These are phyloP conservation scores for Phyllotreta cruciferae DNA, from an alignment of 2,888 invertebrate genomes.

Conservation along the genomic window DNA sequence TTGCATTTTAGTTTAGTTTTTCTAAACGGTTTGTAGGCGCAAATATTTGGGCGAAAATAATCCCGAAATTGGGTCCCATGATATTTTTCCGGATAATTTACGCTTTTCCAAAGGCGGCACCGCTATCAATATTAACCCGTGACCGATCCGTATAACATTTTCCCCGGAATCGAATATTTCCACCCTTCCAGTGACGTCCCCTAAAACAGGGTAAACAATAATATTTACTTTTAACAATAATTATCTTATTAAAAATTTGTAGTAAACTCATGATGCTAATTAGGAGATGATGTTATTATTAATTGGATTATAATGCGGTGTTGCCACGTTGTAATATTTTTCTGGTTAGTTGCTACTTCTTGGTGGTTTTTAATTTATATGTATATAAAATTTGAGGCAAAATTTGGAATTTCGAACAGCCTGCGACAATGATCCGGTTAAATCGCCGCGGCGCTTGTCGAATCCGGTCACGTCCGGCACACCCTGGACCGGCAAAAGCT, in stretches of 20 bases:
- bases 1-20: too few relatives aligned
- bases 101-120: slow-evolving; percentile 9
- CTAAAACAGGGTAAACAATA: background rate
- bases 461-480: slow-evolving; percentile 58
- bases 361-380: too few relatives aligned
- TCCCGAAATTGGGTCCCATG: background rate
- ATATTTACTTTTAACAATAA: too few relatives aligned
- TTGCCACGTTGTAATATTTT: too few relatives aligned
- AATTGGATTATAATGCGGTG: too few relatives aligned
- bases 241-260: too few relatives aligned
- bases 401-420: background rate
- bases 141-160: slow-evolving; percentile 6
- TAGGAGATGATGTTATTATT: too few relatives aligned
- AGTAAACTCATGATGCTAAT: too few relatives aligned
- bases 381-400: background rate
- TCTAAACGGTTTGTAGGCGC: too few relatives aligned
- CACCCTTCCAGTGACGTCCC: slow-evolving; percentile 6
- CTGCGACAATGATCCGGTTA: slow-evolving; percentile 7
- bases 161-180: slow-evolving; percentile 19
- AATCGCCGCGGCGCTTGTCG: slow-evolving; percentile 21
- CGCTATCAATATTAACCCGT: slow-evolving; percentile 15
- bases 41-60: too few relatives aligned
- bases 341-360: too few relatives aligned
- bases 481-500: slow-evolving; percentile 53
- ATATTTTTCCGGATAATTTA: slow-evolving; percentile 3